Base-by-base conservation (phyloP, 2,797 vertebrate species). In the Thripadectes ignobilis region DNA sequence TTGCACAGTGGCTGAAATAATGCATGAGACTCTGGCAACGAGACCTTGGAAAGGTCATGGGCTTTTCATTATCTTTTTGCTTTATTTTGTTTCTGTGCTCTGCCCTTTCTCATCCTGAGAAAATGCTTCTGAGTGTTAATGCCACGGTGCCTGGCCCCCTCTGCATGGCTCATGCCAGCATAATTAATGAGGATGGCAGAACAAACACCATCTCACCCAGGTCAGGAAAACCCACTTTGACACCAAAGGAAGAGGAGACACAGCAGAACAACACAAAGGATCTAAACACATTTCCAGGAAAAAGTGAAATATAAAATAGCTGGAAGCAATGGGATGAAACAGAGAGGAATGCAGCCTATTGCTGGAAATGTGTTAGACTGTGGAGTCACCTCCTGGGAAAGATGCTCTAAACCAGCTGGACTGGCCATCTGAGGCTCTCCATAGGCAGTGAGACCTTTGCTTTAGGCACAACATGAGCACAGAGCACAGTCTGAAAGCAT, bases 1-100 rank as follows among this genome's bases (percentile, higher is more conserved):
- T 94, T 96, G 79, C 87, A 55, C 45, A 8, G 86, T 21, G 17
- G 6, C 72, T 78, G 61, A 86, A 89, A 91, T 86, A 76, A 89
- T 20, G 63, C 62, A 9, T 5, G 39, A 84, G 57, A 27, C 77
- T 58, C 43, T 24, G 78, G 76, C 86, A 94, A 55, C 2, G 74
- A 86, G 84, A 66, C 54, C 88, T 59, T 1, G 0, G 69, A 90
- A 93, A 93, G 88, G 94, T 84, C 95, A 77, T 8, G 14, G 86
- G 2, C 57, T 80, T 76, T 76, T 96, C 76, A 46, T 95, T 93
- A 91, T 93, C 71, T 32, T 43, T 48, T 51, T 3, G 9, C 52
- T 73, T 74, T 49, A 86, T 89, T 81, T 78, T 85, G 57, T 86
- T 82, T 57, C 88, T 22, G 1, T 55, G 69, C 84, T 95, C 79